phyloP scores from a whole-genome alignment of 2,888 invertebrate species.

The Xanthorhoe designata region DNA sequence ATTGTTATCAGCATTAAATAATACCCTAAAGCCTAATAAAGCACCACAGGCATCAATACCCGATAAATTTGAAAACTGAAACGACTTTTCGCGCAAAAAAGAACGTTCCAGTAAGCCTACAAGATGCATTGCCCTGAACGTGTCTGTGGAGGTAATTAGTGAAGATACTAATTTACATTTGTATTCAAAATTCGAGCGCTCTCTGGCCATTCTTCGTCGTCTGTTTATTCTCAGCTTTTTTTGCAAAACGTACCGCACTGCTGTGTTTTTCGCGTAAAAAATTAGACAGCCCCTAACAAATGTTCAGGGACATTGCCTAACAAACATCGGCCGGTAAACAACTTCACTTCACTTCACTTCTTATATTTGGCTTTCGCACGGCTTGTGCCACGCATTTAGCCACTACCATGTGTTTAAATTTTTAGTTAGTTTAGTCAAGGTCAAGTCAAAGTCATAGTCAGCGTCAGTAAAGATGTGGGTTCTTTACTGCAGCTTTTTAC shows the following conservation, averaged over 20 bases:
- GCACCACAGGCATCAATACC: conserved; percentile 58
- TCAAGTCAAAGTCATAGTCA: too few relatives aligned
- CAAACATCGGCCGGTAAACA: conserved; percentile 69
- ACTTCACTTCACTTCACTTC: too few relatives aligned
- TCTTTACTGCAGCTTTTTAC: too few relatives aligned
- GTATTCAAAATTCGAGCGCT: conserved; percentile 86
- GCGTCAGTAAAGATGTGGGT: too few relatives aligned
- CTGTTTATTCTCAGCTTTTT: conserved; percentile 84
- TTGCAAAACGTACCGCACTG: conserved; percentile 81
- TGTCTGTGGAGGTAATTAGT: conserved; percentile 84
- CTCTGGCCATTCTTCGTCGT: conserved; percentile 82
- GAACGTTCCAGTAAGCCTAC: conserved; percentile 78
- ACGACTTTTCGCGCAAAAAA: conserved; percentile 75
- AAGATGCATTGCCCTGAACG: conserved; percentile 83
- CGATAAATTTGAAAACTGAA: conserved; percentile 74
- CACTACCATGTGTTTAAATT: too few relatives aligned
- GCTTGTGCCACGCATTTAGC: too few relatives aligned
- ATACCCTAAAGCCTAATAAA: conserved; percentile 26
- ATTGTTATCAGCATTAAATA: conserved; percentile 8
- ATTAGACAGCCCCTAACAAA: conserved; percentile 79
- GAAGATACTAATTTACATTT: conserved; percentile 86
- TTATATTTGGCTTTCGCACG: too few relatives aligned
- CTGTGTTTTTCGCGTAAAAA: conserved; percentile 83
- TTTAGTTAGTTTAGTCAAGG: too few relatives aligned
- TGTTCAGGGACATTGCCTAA: conserved; percentile 73